These are phyloP conservation scores for Cisticola juncidis DNA, from an alignment of 2,113 vertebrate species.

Conservation along the genomic window DNA sequence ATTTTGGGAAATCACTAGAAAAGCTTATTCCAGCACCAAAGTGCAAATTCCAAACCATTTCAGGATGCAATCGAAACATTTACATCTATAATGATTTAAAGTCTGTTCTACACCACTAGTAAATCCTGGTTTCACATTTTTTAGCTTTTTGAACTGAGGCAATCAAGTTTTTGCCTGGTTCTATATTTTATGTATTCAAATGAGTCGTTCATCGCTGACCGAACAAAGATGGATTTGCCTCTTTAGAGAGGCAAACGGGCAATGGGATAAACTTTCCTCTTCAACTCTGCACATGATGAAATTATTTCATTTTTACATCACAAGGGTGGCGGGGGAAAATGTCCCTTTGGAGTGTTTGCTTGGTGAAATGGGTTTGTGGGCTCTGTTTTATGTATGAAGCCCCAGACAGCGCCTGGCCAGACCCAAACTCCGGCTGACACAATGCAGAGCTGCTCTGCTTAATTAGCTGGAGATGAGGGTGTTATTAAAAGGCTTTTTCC, in stretches of 20 bases:
- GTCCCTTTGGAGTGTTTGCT: neutral
- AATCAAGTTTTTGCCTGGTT: neutral
- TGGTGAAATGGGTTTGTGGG: neutral
- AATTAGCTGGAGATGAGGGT: conserved; percentile 38
- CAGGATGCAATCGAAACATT: neutral
- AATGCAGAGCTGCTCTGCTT: neutral
- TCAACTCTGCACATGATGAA: neutral
- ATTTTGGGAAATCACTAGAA: neutral
- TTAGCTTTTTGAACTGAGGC: neutral
- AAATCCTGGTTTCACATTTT: neutral
- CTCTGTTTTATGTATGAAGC: conserved; percentile 24
- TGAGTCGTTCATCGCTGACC: accelerated
- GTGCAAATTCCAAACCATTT: neutral
- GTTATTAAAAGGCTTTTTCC: neutral
- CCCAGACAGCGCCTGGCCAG: neutral
- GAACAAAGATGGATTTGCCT: neutral
- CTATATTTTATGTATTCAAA: neutral
- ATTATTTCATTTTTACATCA: neutral
- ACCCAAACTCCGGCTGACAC: conserved; percentile 1
- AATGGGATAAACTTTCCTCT: neutral
- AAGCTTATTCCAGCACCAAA: neutral
- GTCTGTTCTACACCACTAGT: neutral
- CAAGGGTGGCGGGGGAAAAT: accelerated
- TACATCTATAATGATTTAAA: neutral
- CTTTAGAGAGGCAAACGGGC: neutral